Percentiles rank a stretch among this genome's conserved stretches.
Evolutionary conservation across 2,113 vertebrate genomes (phyloP).

Genomic region (Python bivittatus): DNA sequence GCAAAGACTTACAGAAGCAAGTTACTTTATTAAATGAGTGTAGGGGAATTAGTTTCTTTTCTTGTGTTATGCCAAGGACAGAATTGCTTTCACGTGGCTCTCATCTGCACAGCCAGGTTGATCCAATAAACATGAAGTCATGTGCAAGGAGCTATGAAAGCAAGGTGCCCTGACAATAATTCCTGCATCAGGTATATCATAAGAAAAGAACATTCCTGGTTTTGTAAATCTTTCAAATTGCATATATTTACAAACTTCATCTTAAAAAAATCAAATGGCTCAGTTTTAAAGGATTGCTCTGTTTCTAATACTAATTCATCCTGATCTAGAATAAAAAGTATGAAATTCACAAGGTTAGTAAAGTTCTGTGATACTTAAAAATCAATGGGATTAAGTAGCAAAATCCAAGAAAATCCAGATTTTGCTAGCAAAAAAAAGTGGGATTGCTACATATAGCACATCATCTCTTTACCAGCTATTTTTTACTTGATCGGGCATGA

Average conservation of each 20-base stretch:
- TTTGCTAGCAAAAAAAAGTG: neutral
- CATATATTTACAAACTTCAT: neutral
- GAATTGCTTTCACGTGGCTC: neutral
- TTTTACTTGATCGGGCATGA: neutral
- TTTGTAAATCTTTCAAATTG: neutral
- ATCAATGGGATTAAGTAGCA: neutral
- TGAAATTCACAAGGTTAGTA: neutral
- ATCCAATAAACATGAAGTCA: neutral
- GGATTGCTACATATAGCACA: neutral
- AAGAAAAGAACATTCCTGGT: neutral
- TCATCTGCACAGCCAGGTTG: neutral
- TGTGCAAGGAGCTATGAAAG: neutral
- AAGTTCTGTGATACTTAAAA: neutral
- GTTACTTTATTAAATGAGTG: neutral
- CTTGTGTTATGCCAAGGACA: neutral
- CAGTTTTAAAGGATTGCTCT: neutral
- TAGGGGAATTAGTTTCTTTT: neutral
- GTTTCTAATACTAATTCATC: neutral
- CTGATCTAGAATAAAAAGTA: neutral
- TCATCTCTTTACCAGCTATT: neutral
- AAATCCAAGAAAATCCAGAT: neutral
- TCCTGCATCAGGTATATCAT: neutral
- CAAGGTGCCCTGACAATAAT: neutral
- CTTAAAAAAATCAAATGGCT: neutral
- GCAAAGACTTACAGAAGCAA: neutral